A percentile compares a stretch with the other conserved stretches of the same genome.
phyloP scores from a whole-genome alignment of 1,140 invertebrate species.

The Eumaeus atala region DNA sequence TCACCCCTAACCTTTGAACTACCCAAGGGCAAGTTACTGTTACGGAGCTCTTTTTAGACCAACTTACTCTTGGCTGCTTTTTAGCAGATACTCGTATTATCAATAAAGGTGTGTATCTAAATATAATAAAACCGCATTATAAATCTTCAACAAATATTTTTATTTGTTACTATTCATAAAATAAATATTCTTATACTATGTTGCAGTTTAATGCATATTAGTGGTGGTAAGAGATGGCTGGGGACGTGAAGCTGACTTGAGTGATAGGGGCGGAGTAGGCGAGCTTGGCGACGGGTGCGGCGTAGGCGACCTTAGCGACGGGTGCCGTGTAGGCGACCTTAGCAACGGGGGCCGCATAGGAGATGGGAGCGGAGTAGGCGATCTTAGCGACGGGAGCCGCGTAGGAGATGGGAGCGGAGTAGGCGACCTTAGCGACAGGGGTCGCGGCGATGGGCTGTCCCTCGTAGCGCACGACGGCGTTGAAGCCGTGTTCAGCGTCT shows the following conservation, averaged over 20 bases:
- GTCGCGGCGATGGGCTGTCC: constrained; percentile 23
- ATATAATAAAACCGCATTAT: too few relatives aligned
- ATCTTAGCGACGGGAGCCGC: constrained; percentile 28
- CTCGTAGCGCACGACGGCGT: constrained; percentile 51
- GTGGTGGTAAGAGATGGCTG: constrained; percentile 30
- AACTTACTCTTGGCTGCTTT: too few relatives aligned
- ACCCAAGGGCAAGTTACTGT: too few relatives aligned
- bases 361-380: constrained; percentile 30
- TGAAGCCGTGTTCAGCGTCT: too few relatives aligned
- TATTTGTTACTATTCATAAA: too few relatives aligned
- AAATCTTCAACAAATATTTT: too few relatives aligned
- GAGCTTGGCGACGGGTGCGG: constrained; percentile 25
- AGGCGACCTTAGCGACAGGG: constrained; percentile 36
- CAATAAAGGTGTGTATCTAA: too few relatives aligned
- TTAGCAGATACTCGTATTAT: too few relatives aligned
- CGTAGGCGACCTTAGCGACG: constrained; percentile 8
- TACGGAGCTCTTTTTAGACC: too few relatives aligned
- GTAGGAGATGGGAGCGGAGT: constrained; percentile 36
- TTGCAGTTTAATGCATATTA: too few relatives aligned
- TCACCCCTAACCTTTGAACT: too few relatives aligned
- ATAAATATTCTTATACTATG: too few relatives aligned
- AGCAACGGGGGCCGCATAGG: constrained; percentile 24
- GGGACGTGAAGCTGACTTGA: constrained; percentile 70
- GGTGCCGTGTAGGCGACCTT: constrained; percentile 12
- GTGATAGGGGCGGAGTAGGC: constrained; percentile 63